Evolutionary conservation across 1,140 invertebrate genomes (phyloP).

Genomic region (Hylaeus anthracinus): DNA sequence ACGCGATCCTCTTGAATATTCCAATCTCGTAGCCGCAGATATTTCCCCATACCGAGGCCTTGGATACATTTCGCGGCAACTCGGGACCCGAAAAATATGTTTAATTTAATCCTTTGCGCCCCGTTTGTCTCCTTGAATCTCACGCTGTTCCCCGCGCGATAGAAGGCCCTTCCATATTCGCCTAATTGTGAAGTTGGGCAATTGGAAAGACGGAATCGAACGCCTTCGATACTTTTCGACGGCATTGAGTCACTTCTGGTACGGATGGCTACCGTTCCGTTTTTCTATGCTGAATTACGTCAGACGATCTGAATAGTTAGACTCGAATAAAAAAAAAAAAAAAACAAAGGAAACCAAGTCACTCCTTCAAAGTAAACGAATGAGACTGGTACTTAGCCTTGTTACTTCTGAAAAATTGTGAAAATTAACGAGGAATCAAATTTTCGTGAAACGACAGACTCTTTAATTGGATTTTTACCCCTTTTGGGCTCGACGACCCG

Average conservation of each 20-base stretch:
- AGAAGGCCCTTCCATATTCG: background rate
- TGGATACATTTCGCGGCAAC: background rate
- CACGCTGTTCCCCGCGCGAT: no score
- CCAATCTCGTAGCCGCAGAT: constrained; percentile 1
- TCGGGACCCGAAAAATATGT: background rate
- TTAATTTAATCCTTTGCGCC: background rate
- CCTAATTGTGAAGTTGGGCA: background rate
- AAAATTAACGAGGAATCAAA: no score
- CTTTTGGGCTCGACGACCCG: background rate
- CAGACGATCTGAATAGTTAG: background rate
- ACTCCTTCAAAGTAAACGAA: no score
- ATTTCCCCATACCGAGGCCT: constrained; percentile 19
- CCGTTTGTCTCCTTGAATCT: background rate
- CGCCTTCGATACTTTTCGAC: background rate
- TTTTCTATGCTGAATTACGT: background rate
- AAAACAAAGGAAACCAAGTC: no score
- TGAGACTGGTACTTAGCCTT: no score
- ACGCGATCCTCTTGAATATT: background rate
- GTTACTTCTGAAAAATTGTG: no score
- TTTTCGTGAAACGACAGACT: no score
- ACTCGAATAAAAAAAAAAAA: no score
- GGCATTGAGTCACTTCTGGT: background rate
- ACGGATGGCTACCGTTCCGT: background rate
- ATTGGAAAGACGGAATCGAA: constrained; percentile 30
- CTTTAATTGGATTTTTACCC: no score